Percentiles rank a stretch among this genome's conserved stretches.
Conservation (phyloP, 2,797 vertebrate genomes). For the Hoplostethus atlanticus region DNA sequence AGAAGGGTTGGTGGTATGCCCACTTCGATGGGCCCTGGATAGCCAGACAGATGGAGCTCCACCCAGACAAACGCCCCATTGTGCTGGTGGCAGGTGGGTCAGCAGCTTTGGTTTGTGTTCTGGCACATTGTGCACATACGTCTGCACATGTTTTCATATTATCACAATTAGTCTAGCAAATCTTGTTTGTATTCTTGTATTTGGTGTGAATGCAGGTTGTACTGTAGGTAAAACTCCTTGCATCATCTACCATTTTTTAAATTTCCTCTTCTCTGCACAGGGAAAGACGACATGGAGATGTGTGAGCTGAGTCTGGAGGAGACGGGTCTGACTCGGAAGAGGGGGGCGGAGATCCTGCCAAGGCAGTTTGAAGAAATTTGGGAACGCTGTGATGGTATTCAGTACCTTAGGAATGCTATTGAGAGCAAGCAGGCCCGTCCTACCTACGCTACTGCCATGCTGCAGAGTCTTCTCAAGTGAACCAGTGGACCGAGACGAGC, state of each 20-base stretch:
- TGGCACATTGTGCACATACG: neutral
- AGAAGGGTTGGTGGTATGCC: constrained; percentile 99
- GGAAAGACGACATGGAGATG: constrained; percentile 99
- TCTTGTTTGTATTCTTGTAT: neutral
- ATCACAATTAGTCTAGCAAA: neutral
- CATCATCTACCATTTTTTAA: no score
- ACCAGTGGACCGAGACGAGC: neutral
- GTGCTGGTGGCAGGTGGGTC: constrained; percentile 93
- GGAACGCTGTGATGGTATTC: constrained; percentile 97
- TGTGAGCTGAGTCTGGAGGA: constrained; percentile 98
- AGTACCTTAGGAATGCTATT: constrained; percentile 95
- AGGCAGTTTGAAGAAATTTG: constrained; percentile 98
- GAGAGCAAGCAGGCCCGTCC: constrained; percentile 96
- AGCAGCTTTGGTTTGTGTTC: neutral
- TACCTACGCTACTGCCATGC: constrained; percentile 97
- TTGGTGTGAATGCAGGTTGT: neutral
- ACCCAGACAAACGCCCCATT: constrained; percentile 98
- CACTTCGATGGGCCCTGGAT: constrained; percentile 99
- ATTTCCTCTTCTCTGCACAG: constrained; percentile 71
- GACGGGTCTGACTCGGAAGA: constrained; percentile 96
- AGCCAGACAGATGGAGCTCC: constrained; percentile 98
- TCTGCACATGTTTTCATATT: neutral
- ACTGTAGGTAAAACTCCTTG: neutral
- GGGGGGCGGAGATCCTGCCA: constrained; percentile 95
- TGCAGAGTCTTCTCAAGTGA: constrained; percentile 94